Conservation (phyloP, 2,888 invertebrate species). For the Drosophila trichaetosa region DNA sequence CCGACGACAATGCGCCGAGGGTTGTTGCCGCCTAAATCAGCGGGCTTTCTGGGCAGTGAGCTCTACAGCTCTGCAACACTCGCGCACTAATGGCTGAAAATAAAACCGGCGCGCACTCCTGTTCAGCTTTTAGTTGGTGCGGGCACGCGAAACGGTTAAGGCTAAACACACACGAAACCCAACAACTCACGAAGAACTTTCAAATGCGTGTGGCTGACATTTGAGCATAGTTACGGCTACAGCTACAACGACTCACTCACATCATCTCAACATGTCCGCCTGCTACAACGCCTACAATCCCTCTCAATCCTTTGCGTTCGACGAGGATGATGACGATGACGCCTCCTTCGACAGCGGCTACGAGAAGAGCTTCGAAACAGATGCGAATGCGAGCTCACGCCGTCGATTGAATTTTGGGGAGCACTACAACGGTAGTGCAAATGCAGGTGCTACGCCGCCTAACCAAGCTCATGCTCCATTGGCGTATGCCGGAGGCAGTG, state of each 20-base stretch:
- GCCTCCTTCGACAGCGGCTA: slow-evolving; percentile 92
- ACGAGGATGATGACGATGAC: slow-evolving; percentile 85
- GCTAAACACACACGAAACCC: slow-evolving; percentile 25
- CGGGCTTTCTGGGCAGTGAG: slow-evolving; percentile 65
- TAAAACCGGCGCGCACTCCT: slow-evolving; percentile 82
- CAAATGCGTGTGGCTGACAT: slow-evolving; percentile 44
- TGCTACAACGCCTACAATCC: slow-evolving; percentile 76
- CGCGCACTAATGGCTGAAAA: slow-evolving; percentile 68
- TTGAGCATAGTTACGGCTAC: slow-evolving; percentile 18
- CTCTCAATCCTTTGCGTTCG: slow-evolving; percentile 79
- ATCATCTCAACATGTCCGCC: slow-evolving; percentile 80
- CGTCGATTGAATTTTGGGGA: slow-evolving; percentile 83
- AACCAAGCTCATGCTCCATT: slow-evolving; percentile 25
- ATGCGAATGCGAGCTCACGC: slow-evolving; percentile 70
- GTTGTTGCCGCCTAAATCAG: slow-evolving; percentile 79
- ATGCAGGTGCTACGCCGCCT: slow-evolving; percentile 41
- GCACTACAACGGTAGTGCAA: slow-evolving; percentile 48
- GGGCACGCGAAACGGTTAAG: slow-evolving; percentile 82
- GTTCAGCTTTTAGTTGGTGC: slow-evolving; percentile 82
- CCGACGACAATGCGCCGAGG: slow-evolving; percentile 82
- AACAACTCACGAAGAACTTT: slow-evolving; percentile 12
- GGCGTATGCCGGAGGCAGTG: slow-evolving; percentile 41
- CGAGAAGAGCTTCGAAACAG: slow-evolving; percentile 89
- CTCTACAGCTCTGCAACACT: slow-evolving; percentile 33
- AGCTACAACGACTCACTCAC: slow-evolving; percentile 3